Base-by-base conservation (phyloP, 2,113 vertebrate species). In the Mormoops blainvillei region DNA sequence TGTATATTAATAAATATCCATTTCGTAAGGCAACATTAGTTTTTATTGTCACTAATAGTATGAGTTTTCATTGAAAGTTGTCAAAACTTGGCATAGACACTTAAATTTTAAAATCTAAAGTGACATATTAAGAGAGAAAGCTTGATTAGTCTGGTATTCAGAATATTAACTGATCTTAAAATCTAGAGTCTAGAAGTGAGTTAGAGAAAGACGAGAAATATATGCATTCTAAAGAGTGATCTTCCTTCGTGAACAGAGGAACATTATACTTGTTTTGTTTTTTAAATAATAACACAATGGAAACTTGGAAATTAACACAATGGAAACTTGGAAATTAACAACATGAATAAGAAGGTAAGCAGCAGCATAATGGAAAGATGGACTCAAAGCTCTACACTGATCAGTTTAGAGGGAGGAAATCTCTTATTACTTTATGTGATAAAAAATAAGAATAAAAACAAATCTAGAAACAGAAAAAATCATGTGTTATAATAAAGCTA, bases 381-480 rank as follows among this genome's bases (percentile, higher is more conserved):
- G 22, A 26, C 58, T 74, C 38, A 86, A 92, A 86, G 24, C 16
- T 85, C 48, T 85, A 85, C 26, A 81, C 10, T 41, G 28, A 56
- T 58, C 81, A 43, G 20, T 78, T 87, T 56, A 68, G 26, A 58
- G 13, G 38, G 11, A 56, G 78, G 4, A 87, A 80, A 87, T 58
- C 20, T 41, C 8, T 31, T 56, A 70, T 13, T 26, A 70, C 10
- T 81, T 71, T 24, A 41, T 41, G 73, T 52, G 48, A 71, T 5
- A 87, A 85, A 56, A 96, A 71, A 82, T 68, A 58, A 87, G 61
- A 92, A 56, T 74, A 54, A 89, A 93, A 61, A 16, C 67, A 87
- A 96, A 61, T 38, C 36, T 19, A 86, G 36, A 38, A 86, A n/a
- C 71, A 70, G 20, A 95, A 86, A 88, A 90, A 96, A 28, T 61